Evolutionary conservation across 2,888 invertebrate species (phyloP).

Genomic region (Philopedon plagiatum): DNA sequence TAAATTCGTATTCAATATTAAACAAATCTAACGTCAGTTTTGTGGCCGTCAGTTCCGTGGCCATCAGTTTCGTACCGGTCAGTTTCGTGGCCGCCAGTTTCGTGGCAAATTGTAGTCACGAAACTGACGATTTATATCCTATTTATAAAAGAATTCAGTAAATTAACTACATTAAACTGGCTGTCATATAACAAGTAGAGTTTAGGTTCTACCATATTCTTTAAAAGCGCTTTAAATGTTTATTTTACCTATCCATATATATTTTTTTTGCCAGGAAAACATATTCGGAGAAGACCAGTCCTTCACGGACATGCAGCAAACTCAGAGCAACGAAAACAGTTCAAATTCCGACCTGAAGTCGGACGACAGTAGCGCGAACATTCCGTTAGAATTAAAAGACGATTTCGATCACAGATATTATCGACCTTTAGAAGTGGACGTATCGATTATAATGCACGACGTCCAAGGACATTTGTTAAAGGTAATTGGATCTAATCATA

Average conservation of each 20-base stretch:
- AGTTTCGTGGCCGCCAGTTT: too few relatives aligned
- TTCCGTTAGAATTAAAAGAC: conserved; percentile 85
- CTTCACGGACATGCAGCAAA: conserved; percentile 91
- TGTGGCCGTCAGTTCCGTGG: too few relatives aligned
- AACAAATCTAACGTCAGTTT: too few relatives aligned
- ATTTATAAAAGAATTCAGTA: too few relatives aligned
- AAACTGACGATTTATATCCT: too few relatives aligned
- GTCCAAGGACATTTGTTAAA: conserved; percentile 95
- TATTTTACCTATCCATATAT: not conserved
- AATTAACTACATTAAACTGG: too few relatives aligned
- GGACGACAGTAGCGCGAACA: conserved; percentile 76
- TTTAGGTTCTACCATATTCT: too few relatives aligned
- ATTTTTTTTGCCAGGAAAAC: conserved; percentile 79
- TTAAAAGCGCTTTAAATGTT: not conserved
- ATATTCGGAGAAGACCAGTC: conserved; percentile 97
- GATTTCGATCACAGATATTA: conserved; percentile 89
- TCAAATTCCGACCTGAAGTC: conserved; percentile 71
- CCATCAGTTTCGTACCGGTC: too few relatives aligned
- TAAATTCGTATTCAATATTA: too few relatives aligned
- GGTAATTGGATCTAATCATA: too few relatives aligned
- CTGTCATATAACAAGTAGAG: too few relatives aligned
- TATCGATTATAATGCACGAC: conserved; percentile 95
- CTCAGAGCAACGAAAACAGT: conserved; percentile 64
- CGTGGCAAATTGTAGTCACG: too few relatives aligned
- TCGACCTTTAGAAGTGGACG: conserved; percentile 91